Evolutionary conservation across 2,888 invertebrate species (phyloP).

Genomic region (Hartigia nigra): DNA sequence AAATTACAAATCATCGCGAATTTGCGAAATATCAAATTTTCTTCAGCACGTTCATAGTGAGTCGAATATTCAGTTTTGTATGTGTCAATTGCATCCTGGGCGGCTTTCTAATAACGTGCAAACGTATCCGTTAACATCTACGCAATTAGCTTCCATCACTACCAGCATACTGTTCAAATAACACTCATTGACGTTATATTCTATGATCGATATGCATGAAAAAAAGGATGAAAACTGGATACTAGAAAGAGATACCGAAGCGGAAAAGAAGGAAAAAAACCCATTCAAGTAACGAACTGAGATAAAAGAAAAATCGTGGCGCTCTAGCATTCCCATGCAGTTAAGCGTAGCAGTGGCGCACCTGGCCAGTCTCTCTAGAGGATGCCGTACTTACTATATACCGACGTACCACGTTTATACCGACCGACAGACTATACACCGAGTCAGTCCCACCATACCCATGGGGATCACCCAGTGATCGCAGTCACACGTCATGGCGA

Average conservation of each 20-base stretch:
- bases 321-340: constrained; percentile 39
- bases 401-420: constrained; percentile 7
- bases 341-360: constrained; percentile 39
- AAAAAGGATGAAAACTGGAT: not conserved
- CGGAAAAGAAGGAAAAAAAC: not conserved
- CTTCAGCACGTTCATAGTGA: not conserved
- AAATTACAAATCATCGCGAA: constrained; percentile 16
- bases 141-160: not conserved
- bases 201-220: not conserved
- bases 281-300: not conserved
- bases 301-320: constrained; percentile 18
- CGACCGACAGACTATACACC: not conserved
- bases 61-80: not conserved
- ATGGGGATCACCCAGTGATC: not conserved
- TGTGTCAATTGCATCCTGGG: not conserved
- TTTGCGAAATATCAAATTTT: not conserved
- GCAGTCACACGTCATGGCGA: constrained; percentile 17
- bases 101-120: not conserved
- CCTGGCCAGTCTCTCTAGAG: constrained; percentile 26
- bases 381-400: not conserved
- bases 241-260: not conserved
- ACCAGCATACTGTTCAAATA: not conserved
- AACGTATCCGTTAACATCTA: not conserved
- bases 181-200: not conserved
- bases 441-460: not conserved